Evolutionary conservation across 2,888 invertebrate genomes (phyloP), one percentile per base, ranked within the genome.

Genomic region (Zaprionus obscuricornis): DNA sequence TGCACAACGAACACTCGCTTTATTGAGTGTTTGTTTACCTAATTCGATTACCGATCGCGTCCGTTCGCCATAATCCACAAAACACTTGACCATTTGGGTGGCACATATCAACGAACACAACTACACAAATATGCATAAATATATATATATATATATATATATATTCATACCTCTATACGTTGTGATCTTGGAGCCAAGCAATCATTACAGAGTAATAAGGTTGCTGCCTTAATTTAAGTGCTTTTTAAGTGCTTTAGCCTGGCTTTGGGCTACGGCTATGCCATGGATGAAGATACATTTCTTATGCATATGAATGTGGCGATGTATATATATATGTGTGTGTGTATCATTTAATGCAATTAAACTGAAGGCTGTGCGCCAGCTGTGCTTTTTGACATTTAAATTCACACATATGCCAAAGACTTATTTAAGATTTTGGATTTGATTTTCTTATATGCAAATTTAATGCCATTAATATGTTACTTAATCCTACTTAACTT

Each of bases 41-140:
- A 85, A 83, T 83, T 82, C 82, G 82, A 82, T 82, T 82, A 82
- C 85, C 74, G 82, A 83, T 71, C 81, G 81, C 85, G 85, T 82
- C 76, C 84, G 76, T 85, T 85, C 74, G 64, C 79, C 68, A 73
- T 85, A 83, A 79, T 82, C 85, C 79, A 63, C 64, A 72, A 72
- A 69, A 66, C 81, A 85, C 85, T 85, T 78, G 85, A 82, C 85
- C 79, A 78, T 74, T 85, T 81, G 81, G 85, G 81, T 82, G 81
- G 85, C 85, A 68, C 79, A 65, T 50, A 51, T 42, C 29, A 20
- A 31, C 26, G 14, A 20, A 39, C 50, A 63, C 29, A 54, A 29
- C n/a, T n/a, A n/a, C n/a, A 26, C 36, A 47, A 34, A 27, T 18
- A 26, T 14, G 24, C 7, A 24, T 18, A 46, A 11, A 40, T 5